These are phyloP conservation scores for Actias luna DNA, from an alignment of 2,888 invertebrate species.

Conservation along the genomic window DNA sequence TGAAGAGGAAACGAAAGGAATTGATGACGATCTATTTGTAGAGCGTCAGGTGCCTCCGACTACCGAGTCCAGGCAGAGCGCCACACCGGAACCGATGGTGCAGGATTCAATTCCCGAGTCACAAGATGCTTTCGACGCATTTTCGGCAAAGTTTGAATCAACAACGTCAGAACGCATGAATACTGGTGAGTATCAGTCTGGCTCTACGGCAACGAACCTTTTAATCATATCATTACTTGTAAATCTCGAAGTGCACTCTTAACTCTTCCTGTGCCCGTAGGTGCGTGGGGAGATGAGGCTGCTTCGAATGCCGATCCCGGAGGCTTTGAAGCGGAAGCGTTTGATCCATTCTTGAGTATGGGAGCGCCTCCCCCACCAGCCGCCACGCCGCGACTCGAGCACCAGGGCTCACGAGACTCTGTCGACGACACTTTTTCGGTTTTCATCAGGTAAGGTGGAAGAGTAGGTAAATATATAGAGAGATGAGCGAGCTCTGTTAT, in stretches of 20 bases:
- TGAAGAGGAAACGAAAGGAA: constrained; percentile 19
- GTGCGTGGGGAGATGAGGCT: constrained; percentile 64
- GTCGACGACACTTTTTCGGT: constrained; percentile 91
- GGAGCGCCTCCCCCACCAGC: constrained; percentile 87
- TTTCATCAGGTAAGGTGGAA: constrained; percentile 84
- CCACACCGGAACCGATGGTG: constrained; percentile 47
- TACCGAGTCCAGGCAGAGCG: constrained; percentile 52
- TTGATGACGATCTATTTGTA: constrained; percentile 22
- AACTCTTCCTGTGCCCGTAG: constrained; percentile 32
- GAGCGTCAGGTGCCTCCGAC: constrained; percentile 20
- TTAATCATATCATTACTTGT: background rate
- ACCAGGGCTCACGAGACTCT: constrained; percentile 88
- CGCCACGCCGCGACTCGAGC: constrained; percentile 83
- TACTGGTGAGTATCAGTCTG: constrained; percentile 44
- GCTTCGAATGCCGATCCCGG: constrained; percentile 80
- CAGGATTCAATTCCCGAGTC: constrained; percentile 60
- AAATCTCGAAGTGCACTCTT: background rate
- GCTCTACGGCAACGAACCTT: background rate
- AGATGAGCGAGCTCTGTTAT: constrained; percentile 28
- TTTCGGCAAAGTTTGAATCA: constrained; percentile 93
- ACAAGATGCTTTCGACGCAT: constrained; percentile 89
- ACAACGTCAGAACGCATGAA: constrained; percentile 72
- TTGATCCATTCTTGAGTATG: constrained; percentile 91
- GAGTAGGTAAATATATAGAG: background rate
- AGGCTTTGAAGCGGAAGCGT: constrained; percentile 87